Evolutionary conservation across 2,888 invertebrate species (phyloP), one percentile per base, ranked within the genome.

Genomic region (Caenorhabditis plicata): DNA sequence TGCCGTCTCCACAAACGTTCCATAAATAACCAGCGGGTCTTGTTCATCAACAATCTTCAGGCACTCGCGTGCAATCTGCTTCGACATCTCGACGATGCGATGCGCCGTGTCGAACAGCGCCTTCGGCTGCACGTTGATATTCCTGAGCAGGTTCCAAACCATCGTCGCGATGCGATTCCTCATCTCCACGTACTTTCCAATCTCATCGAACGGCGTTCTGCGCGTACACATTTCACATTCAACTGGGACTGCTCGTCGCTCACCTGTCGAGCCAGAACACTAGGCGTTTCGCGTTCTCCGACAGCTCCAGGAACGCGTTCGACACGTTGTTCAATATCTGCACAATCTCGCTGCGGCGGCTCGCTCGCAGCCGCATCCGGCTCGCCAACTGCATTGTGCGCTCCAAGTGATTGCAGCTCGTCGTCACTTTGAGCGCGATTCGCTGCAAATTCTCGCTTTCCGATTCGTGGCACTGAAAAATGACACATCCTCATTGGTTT

Each of bases 371-470:
- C 25, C 63, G 42, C 43, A 51, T 27, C 44, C 47, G 33, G 38
- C 52, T 61, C 4, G 69, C 63, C 15, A 47, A 54, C 22, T 22
- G 39, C 52, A 68, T 51, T 8, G 47, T 58, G 32, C 55, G 29
- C 29, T 54, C 61, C 5, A 54, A 36, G 33, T 63, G 49, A 19
- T 88, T 88, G 20, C 65, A 64, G 2, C 64, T 57, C 75, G 90
- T 90, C 0, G 90, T 89, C 64, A 93, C 86, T 71, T 89, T 88
- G 77, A 92, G 83, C 0, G 93, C 91, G 78, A 93, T 84, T 71
- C 89, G 87, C 84, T 94, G 93, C 62, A 94, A 85, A 82, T 92
- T 94, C 84, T 95, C 94, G 71, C 90, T 87, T 64, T 91, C 89
- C 78, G 91, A 84, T 81, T 91, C 91, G 84, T 90, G 92, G 82